Conservation (phyloP, 30 jellyfish, hydroid and myxozoan species). For the Turritopsis rubra region DNA sequence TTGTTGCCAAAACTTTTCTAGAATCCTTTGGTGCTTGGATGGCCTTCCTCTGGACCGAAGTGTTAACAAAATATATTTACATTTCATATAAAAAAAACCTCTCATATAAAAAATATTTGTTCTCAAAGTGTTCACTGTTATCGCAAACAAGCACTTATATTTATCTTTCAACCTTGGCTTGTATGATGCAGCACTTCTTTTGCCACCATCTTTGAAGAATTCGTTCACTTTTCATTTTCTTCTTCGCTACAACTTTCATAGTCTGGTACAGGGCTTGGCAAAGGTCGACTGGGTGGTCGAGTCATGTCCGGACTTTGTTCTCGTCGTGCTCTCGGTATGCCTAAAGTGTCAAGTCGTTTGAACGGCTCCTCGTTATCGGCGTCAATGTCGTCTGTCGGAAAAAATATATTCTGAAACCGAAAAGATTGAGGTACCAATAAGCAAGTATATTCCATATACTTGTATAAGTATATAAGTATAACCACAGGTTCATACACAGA, state of each 20-base stretch:
- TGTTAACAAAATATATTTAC: no score
- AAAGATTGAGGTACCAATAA: neutral
- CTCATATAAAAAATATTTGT: no score
- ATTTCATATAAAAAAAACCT: no score
- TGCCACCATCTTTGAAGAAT: neutral
- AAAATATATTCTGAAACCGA: neutral
- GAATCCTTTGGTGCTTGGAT: no score
- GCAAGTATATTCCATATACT: no score
- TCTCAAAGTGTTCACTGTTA: no score
- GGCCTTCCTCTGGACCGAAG: no score
- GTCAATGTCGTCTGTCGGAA: neutral
- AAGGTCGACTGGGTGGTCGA: neutral
- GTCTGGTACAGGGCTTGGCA: slow-evolving; percentile 5
- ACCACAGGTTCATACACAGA: no score
- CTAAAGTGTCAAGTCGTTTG: neutral
- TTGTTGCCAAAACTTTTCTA: no score
- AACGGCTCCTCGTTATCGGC: neutral
- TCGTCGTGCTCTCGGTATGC: slow-evolving; percentile 14
- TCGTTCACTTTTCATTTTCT: neutral
- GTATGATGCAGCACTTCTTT: neutral
- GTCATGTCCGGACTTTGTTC: neutral
- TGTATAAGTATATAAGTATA: no score
- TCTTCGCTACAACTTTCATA: neutral
- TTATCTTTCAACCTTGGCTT: no score
- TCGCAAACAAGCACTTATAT: no score